phyloP scores from a whole-genome alignment of 2,888 invertebrate genomes.

The Synanthedon myopaeformis region DNA sequence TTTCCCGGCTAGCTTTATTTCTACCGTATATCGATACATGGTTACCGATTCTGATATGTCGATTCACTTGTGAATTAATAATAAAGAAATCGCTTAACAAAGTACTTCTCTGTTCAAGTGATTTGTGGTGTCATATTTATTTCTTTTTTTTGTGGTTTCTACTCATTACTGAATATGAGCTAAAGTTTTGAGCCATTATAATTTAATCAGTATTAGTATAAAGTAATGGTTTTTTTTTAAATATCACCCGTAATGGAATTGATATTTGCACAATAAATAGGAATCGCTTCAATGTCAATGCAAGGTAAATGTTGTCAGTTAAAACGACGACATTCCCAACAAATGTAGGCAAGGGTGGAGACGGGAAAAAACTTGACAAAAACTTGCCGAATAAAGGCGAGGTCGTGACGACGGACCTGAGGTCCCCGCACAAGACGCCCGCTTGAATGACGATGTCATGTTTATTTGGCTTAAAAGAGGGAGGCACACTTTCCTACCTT shows the following conservation, averaged over 20 bases:
- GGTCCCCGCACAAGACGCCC: slow-evolving; percentile 31
- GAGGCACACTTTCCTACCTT: slow-evolving; percentile 45
- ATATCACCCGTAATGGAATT: no score
- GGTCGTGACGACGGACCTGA: slow-evolving; percentile 39
- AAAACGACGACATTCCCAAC: slow-evolving; percentile 30
- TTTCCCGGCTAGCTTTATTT: slow-evolving; percentile 29
- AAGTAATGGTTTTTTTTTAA: no score
- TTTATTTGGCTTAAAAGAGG: slow-evolving; percentile 59
- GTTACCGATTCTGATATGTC: not conserved
- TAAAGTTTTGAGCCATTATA: no score
- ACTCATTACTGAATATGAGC: not conserved
- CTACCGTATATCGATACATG: slow-evolving; percentile 21
- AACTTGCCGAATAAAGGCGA: slow-evolving; percentile 50
- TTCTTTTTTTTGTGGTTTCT: no score
- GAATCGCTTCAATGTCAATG: slow-evolving; percentile 42
- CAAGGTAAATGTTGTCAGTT: slow-evolving; percentile 37
- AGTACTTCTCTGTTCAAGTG: not conserved
- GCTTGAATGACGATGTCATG: slow-evolving; percentile 56
- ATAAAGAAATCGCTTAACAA: no score
- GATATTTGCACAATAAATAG: no score
- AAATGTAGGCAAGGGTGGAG: slow-evolving; percentile 37
- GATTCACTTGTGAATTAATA: no score
- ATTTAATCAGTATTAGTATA: no score
- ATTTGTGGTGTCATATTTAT: not conserved
- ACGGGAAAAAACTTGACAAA: slow-evolving; percentile 41